phyloP scores from a whole-genome alignment of 2,113 vertebrate genomes.

The Desmodus rotundus region DNA sequence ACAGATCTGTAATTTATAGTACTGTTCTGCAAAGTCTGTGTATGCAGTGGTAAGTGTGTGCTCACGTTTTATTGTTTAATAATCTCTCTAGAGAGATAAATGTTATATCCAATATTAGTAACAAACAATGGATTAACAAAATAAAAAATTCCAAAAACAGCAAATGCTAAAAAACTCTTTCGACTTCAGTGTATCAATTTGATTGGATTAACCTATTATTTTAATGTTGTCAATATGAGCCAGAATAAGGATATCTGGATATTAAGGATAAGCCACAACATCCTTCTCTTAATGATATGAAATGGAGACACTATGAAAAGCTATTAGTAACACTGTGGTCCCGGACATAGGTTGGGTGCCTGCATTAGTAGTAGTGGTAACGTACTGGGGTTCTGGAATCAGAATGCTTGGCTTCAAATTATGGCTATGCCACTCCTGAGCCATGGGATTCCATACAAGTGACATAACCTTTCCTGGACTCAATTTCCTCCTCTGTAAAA shows the following conservation, averaged over 20 bases:
- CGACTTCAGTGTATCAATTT: not conserved
- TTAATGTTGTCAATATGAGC: not conserved
- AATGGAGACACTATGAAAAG: not conserved
- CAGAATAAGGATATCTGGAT: not conserved
- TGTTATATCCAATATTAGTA: not conserved
- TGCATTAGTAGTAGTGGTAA: not conserved
- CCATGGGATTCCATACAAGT: not conserved
- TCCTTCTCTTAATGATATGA: not conserved
- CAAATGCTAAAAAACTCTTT: not conserved
- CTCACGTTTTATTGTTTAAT: not conserved
- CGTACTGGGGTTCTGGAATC: not conserved
- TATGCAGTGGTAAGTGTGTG: not conserved
- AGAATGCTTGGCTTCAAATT: not conserved
- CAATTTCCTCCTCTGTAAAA: constrained; percentile 3
- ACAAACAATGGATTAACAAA: not conserved
- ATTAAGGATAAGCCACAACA: not conserved
- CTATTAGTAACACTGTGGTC: not conserved
- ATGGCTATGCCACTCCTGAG: not conserved
- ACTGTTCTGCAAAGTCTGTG: not conserved
- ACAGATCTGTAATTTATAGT: not conserved
- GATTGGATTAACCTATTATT: not conserved
- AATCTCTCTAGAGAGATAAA: not conserved
- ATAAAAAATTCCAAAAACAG: not conserved
- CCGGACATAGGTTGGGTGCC: not conserved
- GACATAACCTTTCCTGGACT: not conserved